A percentile compares a stretch with the other conserved stretches of the same genome.
Evolutionary conservation across 2,888 invertebrate species (phyloP).

Genomic region (Synergus itoensis): DNA sequence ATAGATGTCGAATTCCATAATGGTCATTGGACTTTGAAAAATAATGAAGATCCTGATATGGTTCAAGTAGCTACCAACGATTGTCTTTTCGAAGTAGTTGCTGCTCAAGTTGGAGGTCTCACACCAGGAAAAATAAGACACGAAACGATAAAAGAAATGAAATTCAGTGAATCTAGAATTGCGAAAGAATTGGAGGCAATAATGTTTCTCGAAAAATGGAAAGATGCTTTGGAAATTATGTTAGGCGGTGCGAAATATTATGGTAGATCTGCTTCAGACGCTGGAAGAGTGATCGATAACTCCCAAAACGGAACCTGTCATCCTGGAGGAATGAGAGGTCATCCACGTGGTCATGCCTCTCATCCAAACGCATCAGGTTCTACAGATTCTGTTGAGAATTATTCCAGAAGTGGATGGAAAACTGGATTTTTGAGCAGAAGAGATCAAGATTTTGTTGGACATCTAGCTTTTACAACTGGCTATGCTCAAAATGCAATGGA

Average conservation of each 20-base stretch:
- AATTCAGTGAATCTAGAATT: slow-evolving; percentile 39
- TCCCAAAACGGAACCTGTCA: slow-evolving; percentile 61
- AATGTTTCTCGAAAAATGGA: slow-evolving; percentile 47
- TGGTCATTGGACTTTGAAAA: slow-evolving; percentile 64
- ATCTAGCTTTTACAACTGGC: slow-evolving; percentile 52
- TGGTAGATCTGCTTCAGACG: slow-evolving; percentile 56
- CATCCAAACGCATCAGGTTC: slow-evolving; percentile 46
- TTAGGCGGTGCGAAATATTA: slow-evolving; percentile 65
- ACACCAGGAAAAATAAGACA: slow-evolving; percentile 51
- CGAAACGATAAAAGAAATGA: slow-evolving; percentile 49
- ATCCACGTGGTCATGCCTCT: slow-evolving; percentile 68
- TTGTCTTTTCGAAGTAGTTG: slow-evolving; percentile 64
- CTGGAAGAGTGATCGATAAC: slow-evolving; percentile 55
- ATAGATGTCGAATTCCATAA: neutral
- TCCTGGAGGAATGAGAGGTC: slow-evolving; percentile 52
- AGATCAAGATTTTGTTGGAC: slow-evolving; percentile 62
- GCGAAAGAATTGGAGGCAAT: slow-evolving; percentile 49
- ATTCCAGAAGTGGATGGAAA: slow-evolving; percentile 57
- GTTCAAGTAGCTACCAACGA: slow-evolving; percentile 54
- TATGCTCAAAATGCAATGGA: slow-evolving; percentile 54
- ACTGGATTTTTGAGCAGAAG: slow-evolving; percentile 61
- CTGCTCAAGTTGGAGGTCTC: slow-evolving; percentile 55
- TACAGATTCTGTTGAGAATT: slow-evolving; percentile 63
- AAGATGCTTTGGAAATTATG: slow-evolving; percentile 46
- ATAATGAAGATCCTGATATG: slow-evolving; percentile 52